Evolutionary conservation across 2,113 vertebrate genomes (phyloP).

Genomic region (Gymnogyps californianus): DNA sequence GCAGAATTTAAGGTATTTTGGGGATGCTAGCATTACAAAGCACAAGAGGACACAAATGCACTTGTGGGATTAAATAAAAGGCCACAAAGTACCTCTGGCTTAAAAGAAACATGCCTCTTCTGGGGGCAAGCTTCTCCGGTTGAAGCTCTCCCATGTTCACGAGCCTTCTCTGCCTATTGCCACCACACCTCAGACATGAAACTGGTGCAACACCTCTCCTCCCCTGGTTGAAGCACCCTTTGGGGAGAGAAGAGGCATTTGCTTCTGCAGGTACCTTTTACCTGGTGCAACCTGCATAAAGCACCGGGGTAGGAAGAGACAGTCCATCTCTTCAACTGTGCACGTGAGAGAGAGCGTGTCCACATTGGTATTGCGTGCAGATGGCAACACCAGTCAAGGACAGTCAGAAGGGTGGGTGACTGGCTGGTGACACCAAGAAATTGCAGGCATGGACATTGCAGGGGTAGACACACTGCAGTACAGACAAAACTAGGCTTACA

Average conservation of each 20-base stretch:
- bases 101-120: not conserved
- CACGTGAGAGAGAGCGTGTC: rapidly evolving
- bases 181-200: not conserved
- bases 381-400: not conserved
- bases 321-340: too few species aligned
- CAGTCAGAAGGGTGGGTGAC: not conserved
- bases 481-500: not conserved
- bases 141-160: not conserved
- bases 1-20: not conserved
- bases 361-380: rapidly evolving
- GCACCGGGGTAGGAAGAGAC: not conserved
- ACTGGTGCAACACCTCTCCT: not conserved
- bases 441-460: not conserved
- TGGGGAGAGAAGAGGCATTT: not conserved
- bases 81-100: not conserved
- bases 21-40: not conserved
- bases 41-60: not conserved
- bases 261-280: not conserved
- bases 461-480: not conserved
- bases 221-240: not conserved
- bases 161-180: not conserved
- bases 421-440: not conserved
- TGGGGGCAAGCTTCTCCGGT: not conserved
- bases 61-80: not conserved
- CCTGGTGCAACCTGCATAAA: not conserved